phyloP scores from a whole-genome alignment of 2,113 vertebrate species.

The Dasyprocta punctata region DNA sequence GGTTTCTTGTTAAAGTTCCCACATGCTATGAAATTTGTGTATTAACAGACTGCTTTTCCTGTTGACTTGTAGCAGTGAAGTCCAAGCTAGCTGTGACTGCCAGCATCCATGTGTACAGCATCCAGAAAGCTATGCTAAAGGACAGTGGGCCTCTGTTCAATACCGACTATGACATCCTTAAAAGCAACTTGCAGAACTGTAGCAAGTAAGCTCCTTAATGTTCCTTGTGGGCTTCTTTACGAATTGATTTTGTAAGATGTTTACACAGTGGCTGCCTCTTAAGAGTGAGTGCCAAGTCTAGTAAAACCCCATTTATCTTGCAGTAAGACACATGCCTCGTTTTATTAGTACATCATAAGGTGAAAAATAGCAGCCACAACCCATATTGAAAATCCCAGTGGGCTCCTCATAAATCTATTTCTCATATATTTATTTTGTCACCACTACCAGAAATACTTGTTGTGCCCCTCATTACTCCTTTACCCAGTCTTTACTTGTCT shows the following conservation, averaged over 20 bases:
- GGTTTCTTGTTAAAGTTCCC: constrained; percentile 63
- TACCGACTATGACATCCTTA: constrained; percentile 96
- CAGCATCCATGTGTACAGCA: constrained; percentile 96
- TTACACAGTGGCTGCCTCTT: constrained; percentile 82
- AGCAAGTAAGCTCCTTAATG: constrained; percentile 90
- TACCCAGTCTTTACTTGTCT: constrained; percentile 53
- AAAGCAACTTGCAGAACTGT: constrained; percentile 94
- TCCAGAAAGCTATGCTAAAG: constrained; percentile 95
- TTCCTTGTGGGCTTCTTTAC: constrained; percentile 81
- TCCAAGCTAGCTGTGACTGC: constrained; percentile 90
- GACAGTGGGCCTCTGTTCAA: constrained; percentile 96
- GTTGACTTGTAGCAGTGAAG: constrained; percentile 90
- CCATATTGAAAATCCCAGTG: constrained; percentile 75
- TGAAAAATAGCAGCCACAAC: constrained; percentile 80
- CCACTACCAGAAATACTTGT: constrained; percentile 63
- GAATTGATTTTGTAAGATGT: constrained; percentile 83
- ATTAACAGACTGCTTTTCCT: constrained; percentile 78
- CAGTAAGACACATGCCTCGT: constrained; percentile 77
- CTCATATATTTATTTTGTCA: constrained; percentile 80
- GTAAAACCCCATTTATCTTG: constrained; percentile 82
- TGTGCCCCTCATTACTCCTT: constrained; percentile 53
- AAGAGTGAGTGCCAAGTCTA: constrained; percentile 77
- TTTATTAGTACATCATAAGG: constrained; percentile 81
- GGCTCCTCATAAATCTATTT: constrained; percentile 76
- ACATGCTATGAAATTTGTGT: constrained; percentile 73